A percentile compares a stretch with the other conserved stretches of the same genome.
Evolutionary conservation across 1,140 invertebrate genomes (phyloP).

Genomic region (Heliconius nattereri): DNA sequence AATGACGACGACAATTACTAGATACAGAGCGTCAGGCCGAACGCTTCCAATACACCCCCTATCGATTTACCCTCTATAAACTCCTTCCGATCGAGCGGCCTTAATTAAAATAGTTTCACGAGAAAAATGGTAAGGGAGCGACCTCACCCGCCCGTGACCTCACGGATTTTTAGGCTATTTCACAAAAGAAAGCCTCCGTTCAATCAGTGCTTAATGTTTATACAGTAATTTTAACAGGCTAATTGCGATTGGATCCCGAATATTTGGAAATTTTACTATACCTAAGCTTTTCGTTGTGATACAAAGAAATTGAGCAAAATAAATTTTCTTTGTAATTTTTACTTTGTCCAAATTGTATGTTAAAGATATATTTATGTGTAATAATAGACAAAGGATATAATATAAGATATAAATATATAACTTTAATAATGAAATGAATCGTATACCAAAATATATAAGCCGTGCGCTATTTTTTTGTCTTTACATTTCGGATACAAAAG

Average conservation of each 20-base stretch:
- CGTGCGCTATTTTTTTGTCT: background rate
- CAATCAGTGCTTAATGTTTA: conserved; percentile 45
- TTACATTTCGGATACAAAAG: background rate
- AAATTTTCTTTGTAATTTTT: background rate
- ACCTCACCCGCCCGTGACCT: conserved; percentile 52
- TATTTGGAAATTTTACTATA: background rate
- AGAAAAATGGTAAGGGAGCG: conserved; percentile 60
- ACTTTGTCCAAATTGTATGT: background rate
- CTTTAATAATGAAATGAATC: background rate
- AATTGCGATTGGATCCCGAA: conserved; percentile 40
- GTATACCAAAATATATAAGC: background rate
- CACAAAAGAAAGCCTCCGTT: conserved; percentile 34
- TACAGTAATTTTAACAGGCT: conserved; percentile 35
- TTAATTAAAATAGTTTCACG: conserved; percentile 78
- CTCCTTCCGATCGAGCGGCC: conserved; percentile 64
- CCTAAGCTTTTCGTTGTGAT: background rate
- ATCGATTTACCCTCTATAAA: conserved; percentile 69
- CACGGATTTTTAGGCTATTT: conserved; percentile 49
- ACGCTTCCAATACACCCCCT: conserved; percentile 70
- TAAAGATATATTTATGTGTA: background rate
- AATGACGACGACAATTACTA: conserved; percentile 75
- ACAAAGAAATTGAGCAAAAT: background rate
- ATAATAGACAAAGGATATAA: too few relatives aligned
- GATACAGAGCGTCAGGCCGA: conserved; percentile 57
- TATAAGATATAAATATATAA: background rate